Evolutionary conservation across 2,797 vertebrate genomes (phyloP).

Genomic region (Rhinoraja longicauda): DNA sequence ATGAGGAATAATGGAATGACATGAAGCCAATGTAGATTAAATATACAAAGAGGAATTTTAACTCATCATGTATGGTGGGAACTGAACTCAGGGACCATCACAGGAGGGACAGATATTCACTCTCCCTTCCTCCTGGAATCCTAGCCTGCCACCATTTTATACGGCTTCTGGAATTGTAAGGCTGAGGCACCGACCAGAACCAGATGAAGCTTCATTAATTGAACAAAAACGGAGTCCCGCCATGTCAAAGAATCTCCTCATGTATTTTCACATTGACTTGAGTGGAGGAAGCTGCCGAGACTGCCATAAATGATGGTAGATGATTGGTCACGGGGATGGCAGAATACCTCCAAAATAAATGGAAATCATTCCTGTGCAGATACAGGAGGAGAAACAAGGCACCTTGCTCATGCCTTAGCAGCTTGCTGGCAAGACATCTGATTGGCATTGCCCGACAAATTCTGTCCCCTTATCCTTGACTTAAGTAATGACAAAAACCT

Average conservation of each 20-base stretch:
- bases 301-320: neutral
- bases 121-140: neutral
- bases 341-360: neutral
- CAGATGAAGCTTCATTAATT: neutral
- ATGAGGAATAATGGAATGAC: neutral
- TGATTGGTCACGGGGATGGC: neutral
- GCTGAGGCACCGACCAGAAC: neutral
- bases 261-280: neutral
- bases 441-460: neutral
- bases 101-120: neutral
- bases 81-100: neutral
- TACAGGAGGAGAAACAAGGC: neutral
- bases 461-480: neutral
- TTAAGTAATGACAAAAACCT: neutral
- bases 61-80: neutral
- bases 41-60: neutral
- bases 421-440: neutral
- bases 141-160: neutral
- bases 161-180: neutral
- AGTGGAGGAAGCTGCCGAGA: neutral
- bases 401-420: neutral
- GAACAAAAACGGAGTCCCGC: neutral
- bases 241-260: too few relatives aligned
- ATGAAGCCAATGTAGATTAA: neutral
- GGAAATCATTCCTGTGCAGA: neutral